Base-by-base conservation (phyloP, 2,888 invertebrate species). In the Patella ulyssiponensis region DNA sequence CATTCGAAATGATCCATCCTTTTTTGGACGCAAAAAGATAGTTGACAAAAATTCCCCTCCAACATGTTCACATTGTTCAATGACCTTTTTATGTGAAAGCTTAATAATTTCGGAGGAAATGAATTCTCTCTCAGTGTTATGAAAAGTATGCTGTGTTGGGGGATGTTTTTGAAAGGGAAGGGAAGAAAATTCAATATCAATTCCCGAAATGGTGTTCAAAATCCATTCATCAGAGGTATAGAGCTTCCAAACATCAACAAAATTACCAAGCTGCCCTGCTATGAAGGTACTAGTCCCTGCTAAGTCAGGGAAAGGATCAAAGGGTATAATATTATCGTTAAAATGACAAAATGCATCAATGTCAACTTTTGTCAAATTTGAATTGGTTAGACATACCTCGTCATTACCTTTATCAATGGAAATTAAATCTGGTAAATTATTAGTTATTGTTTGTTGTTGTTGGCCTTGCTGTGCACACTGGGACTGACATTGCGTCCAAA, bases 1-100 rank as follows among this genome's bases (percentile, higher is more conserved):
- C 52, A 75, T 23, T n/a, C 75, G 44, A 51, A 70, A 20, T 17
- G 69, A 33, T 9, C 51, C 44, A 27, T 75, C 53, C 15, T 69
- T 69, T 23, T 75, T 75, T 7, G 70, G 70, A 12, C 75, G 17
- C n/a, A 33, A 52, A 52, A 75, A 75, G 14, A 75, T 52, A 15
- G 69, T 44, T 14, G 75, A 75, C 0, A 75, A n/a, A 17, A 27
- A 75, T 75, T 75, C 70, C 2, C 70, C 75, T 0, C 15, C n/a
- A 14, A 12, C 17, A 20, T 69, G 69, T 20, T n/a, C 23, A 3
- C n/a, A n/a, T 12, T n/a, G 3, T 20, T 64, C 64, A 20, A 64
- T 64, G 20, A 64, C 64, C 56, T 56, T 15, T 56, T 58, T 58
- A 20, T 15, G 17, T 17, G 20, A 58, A n/a, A 58, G 20, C 20